Evolutionary conservation across 2,797 vertebrate species (phyloP).

Genomic region (Pyrocephalus nanus): DNA sequence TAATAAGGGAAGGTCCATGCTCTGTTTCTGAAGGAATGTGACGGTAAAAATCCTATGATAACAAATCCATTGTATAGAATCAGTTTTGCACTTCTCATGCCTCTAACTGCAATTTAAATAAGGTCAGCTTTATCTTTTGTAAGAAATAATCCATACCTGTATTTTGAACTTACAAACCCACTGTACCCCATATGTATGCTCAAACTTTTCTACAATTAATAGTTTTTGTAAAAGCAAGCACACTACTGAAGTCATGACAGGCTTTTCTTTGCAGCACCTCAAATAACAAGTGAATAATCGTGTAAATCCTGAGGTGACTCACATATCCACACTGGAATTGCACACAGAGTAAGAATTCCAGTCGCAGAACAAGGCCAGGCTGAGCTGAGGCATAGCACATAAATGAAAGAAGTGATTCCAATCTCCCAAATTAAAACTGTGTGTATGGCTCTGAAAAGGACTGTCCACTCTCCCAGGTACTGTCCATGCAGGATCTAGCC

Average conservation of each 20-base stretch:
- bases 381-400: not conserved
- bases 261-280: not conserved
- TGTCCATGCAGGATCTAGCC: not conserved
- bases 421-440: not conserved
- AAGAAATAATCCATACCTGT: not conserved
- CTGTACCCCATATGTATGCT: not conserved
- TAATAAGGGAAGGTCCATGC: not conserved
- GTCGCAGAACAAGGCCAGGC: not conserved
- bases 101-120: not conserved
- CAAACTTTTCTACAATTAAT: not conserved
- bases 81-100: not conserved
- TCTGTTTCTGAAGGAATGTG: not conserved
- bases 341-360: not conserved
- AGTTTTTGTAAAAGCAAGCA: not conserved
- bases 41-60: not conserved
- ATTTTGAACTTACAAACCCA: not conserved
- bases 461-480: not conserved
- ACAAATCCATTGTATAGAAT: not conserved
- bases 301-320: not conserved
- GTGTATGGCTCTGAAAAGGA: not conserved
- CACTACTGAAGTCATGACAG: not conserved
- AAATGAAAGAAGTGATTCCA: not conserved
- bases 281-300: not conserved
- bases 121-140: not conserved
- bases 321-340: not conserved